Evolutionary conservation across 2,113 vertebrate genomes (phyloP).

Genomic region (Channa maculata): DNA sequence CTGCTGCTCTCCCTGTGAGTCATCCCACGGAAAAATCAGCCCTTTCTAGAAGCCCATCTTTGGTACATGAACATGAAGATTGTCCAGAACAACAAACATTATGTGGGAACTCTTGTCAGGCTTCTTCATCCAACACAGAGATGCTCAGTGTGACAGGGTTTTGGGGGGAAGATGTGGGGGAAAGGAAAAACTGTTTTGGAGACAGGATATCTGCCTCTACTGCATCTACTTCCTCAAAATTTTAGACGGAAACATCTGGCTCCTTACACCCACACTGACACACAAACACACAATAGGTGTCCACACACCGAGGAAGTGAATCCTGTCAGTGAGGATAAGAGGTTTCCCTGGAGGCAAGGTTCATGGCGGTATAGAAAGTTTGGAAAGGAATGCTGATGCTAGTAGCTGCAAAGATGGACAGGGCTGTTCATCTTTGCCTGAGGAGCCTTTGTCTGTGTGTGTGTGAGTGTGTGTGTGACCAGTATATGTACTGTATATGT

Average conservation of each 20-base stretch:
- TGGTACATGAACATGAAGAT: conserved; percentile 50
- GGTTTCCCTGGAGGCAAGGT: conserved; percentile 64
- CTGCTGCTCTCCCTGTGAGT: conserved; percentile 51
- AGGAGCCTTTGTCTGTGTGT: conserved; percentile 40
- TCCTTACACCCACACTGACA: conserved; percentile 65
- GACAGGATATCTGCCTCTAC: conserved; percentile 78
- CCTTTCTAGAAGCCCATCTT: conserved; percentile 38
- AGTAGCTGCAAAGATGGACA: conserved; percentile 47
- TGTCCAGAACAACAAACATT: conserved; percentile 60
- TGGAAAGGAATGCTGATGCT: conserved; percentile 76
- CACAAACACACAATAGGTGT: conserved; percentile 75
- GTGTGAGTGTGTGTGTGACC: not conserved
- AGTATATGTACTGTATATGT: not conserved
- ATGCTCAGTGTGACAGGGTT: conserved; percentile 17
- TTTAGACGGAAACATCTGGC: conserved; percentile 85
- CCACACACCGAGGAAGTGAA: conserved; percentile 78
- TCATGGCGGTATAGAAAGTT: conserved; percentile 65
- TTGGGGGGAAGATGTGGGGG: conserved; percentile 48
- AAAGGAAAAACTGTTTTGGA: conserved; percentile 59
- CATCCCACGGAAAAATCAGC: conserved; percentile 58
- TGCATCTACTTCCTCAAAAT: conserved; percentile 79
- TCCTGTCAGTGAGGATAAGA: conserved; percentile 80
- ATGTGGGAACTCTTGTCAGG: conserved; percentile 48
- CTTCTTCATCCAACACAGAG: conserved; percentile 35
- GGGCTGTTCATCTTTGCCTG: conserved; percentile 56